Base-by-base conservation (phyloP, 2,113 vertebrate genomes). In the Poecilia latipinna region DNA sequence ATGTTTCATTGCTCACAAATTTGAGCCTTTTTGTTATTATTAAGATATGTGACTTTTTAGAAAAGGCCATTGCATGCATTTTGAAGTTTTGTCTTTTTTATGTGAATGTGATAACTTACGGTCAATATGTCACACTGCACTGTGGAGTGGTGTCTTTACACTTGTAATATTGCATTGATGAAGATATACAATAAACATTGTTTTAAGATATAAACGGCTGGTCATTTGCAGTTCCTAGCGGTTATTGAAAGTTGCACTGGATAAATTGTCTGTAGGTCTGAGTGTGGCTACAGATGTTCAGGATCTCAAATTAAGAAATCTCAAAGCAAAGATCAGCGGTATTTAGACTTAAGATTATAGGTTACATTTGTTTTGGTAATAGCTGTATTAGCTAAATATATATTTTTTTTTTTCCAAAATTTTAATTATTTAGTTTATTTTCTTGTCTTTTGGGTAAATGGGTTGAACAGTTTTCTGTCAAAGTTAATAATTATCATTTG, bases 91-190 rank as follows among this genome's bases (percentile, higher is more conserved):
- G 0, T 7, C 35, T 37, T 37, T 60, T 61, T 31, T 73, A n/a
- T 54, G 28, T 64, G 54, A 74, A 71, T 60, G 64, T 83, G 44
- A 37, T 39, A 26, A 72, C 48, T 42, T 64, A 61, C 5, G 28
- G 8, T 61, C 54, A 61, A 42, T 76, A 2, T 73, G 60, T 84
- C 83, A 78, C 79, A 85, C 80, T 86, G 85, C 87, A 87, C 86
- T 82, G 70, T 82, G 60, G 69, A 68, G 73, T 79, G 33, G n/a
- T 75, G n/a, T 67, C 4, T 71, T 70, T 80, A 60, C 83, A 65
- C 31, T 72, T 63, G 15, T 67, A 42, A 48, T 35, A 13, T 51
- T 83, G 67, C 61, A 70, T 1, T 71, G 54, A 72, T 61, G 17
- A 75, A 61, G 28, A 8, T 57, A 8, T 57, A 74, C 24, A 86